Evolutionary conservation across 2,888 invertebrate genomes (phyloP).

Genomic region (Prostheceraeus crozeri): DNA sequence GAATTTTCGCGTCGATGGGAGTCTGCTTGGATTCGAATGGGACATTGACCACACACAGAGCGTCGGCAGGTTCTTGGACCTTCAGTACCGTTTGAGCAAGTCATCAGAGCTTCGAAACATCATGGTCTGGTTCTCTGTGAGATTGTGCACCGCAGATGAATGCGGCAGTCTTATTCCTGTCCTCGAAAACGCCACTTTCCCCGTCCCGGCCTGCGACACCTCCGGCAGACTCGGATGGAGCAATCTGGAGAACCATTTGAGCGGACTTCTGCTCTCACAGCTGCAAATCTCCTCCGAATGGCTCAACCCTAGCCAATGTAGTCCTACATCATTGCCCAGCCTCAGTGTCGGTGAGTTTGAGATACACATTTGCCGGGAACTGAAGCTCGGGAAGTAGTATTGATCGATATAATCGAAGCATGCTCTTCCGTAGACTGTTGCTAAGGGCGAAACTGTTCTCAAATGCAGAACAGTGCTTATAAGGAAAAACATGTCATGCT

Average conservation of each 20-base stretch:
- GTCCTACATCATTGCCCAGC: background rate
- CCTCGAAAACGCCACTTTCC: conserved; percentile 3
- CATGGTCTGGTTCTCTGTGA: background rate
- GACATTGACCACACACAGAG: conserved; percentile 31
- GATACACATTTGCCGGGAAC: no score
- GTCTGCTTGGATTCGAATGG: conserved; percentile 42
- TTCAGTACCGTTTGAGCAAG: conserved; percentile 16
- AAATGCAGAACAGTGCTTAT: no score
- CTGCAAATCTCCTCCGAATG: background rate
- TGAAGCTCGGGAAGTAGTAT: no score
- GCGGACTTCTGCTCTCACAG: background rate
- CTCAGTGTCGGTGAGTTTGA: no score
- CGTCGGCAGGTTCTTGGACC: background rate
- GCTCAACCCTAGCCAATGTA: background rate
- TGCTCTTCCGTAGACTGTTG: no score
- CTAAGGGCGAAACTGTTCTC: no score
- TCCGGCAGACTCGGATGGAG: conserved; percentile 13
- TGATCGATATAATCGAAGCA: no score
- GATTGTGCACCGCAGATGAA: background rate
- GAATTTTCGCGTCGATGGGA: conserved; percentile 40
- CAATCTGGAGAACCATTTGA: background rate
- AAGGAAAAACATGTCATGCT: no score
- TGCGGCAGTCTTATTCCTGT: background rate
- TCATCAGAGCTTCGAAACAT: conserved; percentile 13
- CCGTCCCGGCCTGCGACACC: conserved; percentile 4